phyloP scores from a whole-genome alignment of 2,797 vertebrate species.

The Eidolon dupreanum region DNA sequence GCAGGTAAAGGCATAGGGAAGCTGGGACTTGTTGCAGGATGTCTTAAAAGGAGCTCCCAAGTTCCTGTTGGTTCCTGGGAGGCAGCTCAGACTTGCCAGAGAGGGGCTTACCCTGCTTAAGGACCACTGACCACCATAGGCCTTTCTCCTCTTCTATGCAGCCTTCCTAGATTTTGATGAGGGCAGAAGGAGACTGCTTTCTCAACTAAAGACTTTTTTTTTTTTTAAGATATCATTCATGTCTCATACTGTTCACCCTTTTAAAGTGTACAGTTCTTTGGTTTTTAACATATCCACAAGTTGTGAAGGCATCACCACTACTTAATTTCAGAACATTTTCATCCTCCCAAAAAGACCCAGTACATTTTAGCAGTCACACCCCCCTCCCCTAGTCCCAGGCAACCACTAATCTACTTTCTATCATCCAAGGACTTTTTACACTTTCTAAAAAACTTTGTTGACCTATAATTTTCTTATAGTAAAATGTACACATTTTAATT shows the following conservation, averaged over 20 bases:
- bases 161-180: background rate
- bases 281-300: background rate
- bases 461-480: background rate
- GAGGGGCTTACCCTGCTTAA: background rate
- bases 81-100: background rate
- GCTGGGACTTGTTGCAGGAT: fast-evolving
- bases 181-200: background rate
- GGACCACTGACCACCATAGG: background rate
- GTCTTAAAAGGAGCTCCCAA: background rate
- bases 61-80: background rate
- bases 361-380: background rate
- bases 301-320: background rate
- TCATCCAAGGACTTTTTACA: background rate
- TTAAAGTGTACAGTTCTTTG: background rate
- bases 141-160: background rate
- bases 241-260: background rate
- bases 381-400: no score
- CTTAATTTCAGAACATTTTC: constrained; percentile 17
- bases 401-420: background rate
- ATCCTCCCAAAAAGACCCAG: background rate
- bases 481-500: background rate
- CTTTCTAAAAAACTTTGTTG: background rate
- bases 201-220: background rate
- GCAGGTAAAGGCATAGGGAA: constrained; percentile 74
- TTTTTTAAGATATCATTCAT: background rate